Percentiles rank a stretch among this genome's conserved stretches.
Evolutionary conservation across 2,888 invertebrate genomes (phyloP).

Genomic region (Ophioninae sp.): DNA sequence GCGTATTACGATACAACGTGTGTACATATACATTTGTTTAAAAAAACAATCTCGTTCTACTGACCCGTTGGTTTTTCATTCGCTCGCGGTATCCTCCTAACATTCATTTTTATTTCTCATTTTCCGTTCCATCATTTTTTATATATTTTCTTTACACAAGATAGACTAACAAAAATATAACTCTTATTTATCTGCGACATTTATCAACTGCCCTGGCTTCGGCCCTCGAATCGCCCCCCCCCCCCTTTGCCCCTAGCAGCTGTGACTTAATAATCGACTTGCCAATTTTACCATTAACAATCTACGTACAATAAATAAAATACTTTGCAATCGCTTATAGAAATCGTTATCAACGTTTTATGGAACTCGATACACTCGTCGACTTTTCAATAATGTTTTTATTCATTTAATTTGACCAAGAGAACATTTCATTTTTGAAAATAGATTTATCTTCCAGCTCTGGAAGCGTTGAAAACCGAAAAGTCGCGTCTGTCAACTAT

Average conservation of each 20-base stretch:
- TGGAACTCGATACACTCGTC: constrained; percentile 48
- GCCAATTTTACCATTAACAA: constrained; percentile 49
- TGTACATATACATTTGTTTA: not conserved
- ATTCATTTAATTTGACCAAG: not conserved
- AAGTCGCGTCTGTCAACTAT: not conserved
- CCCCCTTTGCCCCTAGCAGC: not conserved
- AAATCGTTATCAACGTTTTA: constrained; percentile 48
- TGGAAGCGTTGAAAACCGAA: not conserved
- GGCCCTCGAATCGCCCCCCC: not conserved
- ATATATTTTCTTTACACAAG: constrained; percentile 54
- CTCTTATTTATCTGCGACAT: constrained; percentile 69
- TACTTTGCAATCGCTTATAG: constrained; percentile 64
- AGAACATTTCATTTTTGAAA: not conserved
- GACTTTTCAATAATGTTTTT: constrained; percentile 1
- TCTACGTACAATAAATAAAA: constrained; percentile 63
- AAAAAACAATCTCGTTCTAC: not conserved
- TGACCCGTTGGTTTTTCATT: not conserved
- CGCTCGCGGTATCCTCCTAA: not conserved
- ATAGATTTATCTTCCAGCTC: not conserved
- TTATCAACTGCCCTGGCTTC: constrained; percentile 31
- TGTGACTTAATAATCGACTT: not conserved
- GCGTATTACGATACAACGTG: not conserved
- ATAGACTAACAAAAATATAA: constrained; percentile 77
- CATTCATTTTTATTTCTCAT: constrained; percentile 8
- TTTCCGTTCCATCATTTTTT: constrained; percentile 26